phyloP scores from a whole-genome alignment of 1,140 invertebrate genomes.

The Drosophila sechellia region DNA sequence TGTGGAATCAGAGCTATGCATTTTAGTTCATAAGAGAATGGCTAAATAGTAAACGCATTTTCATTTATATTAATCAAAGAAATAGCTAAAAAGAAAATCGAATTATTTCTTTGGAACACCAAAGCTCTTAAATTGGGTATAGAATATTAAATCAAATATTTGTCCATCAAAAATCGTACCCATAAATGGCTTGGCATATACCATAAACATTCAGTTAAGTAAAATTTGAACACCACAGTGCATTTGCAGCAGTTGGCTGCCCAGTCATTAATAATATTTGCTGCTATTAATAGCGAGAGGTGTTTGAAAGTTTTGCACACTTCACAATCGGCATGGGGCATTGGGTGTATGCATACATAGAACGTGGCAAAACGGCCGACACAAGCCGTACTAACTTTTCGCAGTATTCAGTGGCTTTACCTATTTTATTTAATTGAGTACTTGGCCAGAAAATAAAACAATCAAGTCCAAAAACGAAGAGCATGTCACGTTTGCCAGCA shows the following conservation, averaged over 20 bases:
- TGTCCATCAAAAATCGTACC: too few species aligned
- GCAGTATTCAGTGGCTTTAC: conserved; percentile 31
- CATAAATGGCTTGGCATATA: background rate
- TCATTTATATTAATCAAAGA: too few species aligned
- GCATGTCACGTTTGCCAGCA: conserved; percentile 56
- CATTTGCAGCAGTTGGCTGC: conserved; percentile 18
- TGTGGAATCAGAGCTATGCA: conserved; percentile 18
- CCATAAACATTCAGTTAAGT: background rate
- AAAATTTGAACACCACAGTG: conserved; percentile 24
- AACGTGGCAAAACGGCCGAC: conserved; percentile 30
- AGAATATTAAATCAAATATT: too few species aligned
- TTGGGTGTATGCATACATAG: background rate
- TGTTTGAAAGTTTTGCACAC: conserved; percentile 67
- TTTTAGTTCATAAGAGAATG: background rate
- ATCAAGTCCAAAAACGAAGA: conserved; percentile 11
- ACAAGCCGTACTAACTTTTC: conserved; percentile 48
- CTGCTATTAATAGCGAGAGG: conserved; percentile 67
- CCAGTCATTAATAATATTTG: conserved; percentile 67
- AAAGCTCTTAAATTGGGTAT: too few species aligned
- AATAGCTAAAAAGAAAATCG: too few species aligned
- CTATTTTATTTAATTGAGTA: conserved; percentile 77
- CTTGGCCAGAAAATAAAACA: conserved; percentile 33
- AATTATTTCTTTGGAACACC: too few species aligned
- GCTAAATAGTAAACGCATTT: too few species aligned
- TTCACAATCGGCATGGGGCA: conserved; percentile 43